A percentile compares a stretch with the other conserved stretches of the same genome.
phyloP scores from a whole-genome alignment of 2,113 vertebrate genomes.

The Sinocyclocheilus rhinocerous region DNA sequence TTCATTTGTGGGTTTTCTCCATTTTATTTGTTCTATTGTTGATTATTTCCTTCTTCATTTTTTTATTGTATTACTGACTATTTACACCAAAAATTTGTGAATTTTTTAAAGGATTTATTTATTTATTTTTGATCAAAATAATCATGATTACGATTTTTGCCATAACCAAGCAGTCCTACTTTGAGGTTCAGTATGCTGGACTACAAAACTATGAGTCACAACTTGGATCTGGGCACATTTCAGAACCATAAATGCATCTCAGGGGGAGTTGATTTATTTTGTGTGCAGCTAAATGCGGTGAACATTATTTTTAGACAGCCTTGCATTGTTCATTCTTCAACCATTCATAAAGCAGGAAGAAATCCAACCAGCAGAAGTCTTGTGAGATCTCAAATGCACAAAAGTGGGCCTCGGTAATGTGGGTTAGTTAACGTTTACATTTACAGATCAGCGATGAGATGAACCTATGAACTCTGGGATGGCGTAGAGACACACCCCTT shows the following conservation, averaged over 20 bases:
- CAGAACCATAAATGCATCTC: background rate
- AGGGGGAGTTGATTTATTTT: background rate
- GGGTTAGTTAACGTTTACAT: background rate
- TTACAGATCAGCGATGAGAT: background rate
- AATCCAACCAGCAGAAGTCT: background rate
- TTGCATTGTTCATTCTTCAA: constrained; percentile 11
- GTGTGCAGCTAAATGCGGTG: background rate
- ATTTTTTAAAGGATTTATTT: too few relatives aligned
- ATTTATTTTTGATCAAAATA: too few relatives aligned
- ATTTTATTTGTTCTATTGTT: too few relatives aligned
- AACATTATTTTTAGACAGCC: constrained; percentile 3
- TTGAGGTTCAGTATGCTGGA: background rate
- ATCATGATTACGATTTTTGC: too few relatives aligned
- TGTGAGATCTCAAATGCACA: background rate
- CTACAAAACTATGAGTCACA: background rate
- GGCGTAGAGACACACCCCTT: constrained; percentile 12
- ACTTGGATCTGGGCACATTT: background rate
- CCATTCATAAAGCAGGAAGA: constrained; percentile 12
- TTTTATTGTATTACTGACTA: too few relatives aligned
- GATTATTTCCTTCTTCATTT: too few relatives aligned
- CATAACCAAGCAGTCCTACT: too few relatives aligned
- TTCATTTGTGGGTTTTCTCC: too few relatives aligned
- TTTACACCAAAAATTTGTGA: too few relatives aligned
- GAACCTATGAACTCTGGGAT: constrained; percentile 25
- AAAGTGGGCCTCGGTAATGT: background rate